These are phyloP conservation scores for Oostethus manadensis DNA, from an alignment of 2,113 vertebrate species.

Conservation along the genomic window DNA sequence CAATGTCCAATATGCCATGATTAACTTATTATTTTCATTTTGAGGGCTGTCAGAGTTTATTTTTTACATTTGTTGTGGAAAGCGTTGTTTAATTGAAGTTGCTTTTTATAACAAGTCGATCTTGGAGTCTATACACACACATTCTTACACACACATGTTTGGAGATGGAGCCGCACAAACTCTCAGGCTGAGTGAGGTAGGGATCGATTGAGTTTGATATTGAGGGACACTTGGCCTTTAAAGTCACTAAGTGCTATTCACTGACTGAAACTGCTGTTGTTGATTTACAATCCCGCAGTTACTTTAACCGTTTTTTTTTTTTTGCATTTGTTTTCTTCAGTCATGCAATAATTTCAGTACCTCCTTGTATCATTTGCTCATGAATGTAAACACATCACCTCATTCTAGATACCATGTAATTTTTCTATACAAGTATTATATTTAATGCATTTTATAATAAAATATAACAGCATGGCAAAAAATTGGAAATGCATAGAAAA, in stretches of 20 bases:
- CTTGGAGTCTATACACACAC: background rate
- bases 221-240: conserved; percentile 70
- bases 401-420: background rate
- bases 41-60: background rate
- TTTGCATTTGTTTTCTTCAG: conserved; percentile 23
- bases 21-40: background rate
- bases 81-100: too few species aligned
- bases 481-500: background rate
- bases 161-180: conserved; percentile 17
- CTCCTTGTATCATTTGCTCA: conserved; percentile 15
- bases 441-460: background rate
- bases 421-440: background rate
- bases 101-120: background rate
- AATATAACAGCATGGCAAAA: background rate
- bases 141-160: conserved; percentile 6
- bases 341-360: conserved; percentile 13
- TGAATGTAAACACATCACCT: background rate
- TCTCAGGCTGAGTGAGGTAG: conserved; percentile 42
- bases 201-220: conserved; percentile 66
- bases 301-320: conserved; percentile 34
- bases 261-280: conserved; percentile 40
- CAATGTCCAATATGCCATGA: conserved; percentile 25
- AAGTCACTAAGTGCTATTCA: conserved; percentile 64
- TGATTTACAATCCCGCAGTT: conserved; percentile 50
- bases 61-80: too few species aligned